phyloP scores from a whole-genome alignment of 2,888 invertebrate genomes.

The Koerneria pararmatus region DNA sequence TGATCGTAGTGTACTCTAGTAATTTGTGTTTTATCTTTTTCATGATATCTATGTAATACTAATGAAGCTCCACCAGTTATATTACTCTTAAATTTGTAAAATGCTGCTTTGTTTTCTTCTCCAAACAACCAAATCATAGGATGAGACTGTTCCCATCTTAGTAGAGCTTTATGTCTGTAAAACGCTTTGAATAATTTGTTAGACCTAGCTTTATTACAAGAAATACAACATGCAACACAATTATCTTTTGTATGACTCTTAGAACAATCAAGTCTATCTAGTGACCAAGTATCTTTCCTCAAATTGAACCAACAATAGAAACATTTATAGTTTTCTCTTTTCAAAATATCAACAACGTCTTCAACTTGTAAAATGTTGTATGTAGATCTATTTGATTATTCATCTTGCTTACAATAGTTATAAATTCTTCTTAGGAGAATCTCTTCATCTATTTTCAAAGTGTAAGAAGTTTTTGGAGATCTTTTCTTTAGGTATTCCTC shows the following conservation, averaged over 20 bases:
- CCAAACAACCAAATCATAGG: conserved; percentile 28
- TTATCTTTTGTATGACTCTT: conserved; percentile 25
- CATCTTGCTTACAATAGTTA: conserved; percentile 25
- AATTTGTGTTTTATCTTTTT: conserved; percentile 27
- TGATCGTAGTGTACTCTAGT: conserved; percentile 23
- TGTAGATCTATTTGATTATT: conserved; percentile 24
- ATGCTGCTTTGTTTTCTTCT: conserved; percentile 26
- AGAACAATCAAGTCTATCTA: conserved; percentile 27
- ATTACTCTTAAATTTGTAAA: conserved; percentile 26
- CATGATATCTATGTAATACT: conserved; percentile 28
- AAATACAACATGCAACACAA: conserved; percentile 24
- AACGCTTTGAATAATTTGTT: conserved; percentile 24
- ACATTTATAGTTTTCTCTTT: conserved; percentile 27
- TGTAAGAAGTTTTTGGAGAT: conserved; percentile 20
- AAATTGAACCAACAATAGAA: conserved; percentile 25
- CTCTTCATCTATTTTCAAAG: conserved; percentile 14
- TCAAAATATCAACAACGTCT: conserved; percentile 25
- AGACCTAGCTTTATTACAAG: conserved; percentile 26
- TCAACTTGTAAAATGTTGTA: conserved; percentile 23
- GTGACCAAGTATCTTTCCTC: conserved; percentile 25
- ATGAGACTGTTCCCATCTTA: conserved; percentile 26
- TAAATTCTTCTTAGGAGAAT: conserved; percentile 18
- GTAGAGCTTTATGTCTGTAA: conserved; percentile 24
- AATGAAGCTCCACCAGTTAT: conserved; percentile 27
- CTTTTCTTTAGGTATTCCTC: conserved; percentile 22